These are phyloP conservation scores for Hecatera dysodea DNA, from an alignment of 2,888 invertebrate species.

Conservation along the genomic window DNA sequence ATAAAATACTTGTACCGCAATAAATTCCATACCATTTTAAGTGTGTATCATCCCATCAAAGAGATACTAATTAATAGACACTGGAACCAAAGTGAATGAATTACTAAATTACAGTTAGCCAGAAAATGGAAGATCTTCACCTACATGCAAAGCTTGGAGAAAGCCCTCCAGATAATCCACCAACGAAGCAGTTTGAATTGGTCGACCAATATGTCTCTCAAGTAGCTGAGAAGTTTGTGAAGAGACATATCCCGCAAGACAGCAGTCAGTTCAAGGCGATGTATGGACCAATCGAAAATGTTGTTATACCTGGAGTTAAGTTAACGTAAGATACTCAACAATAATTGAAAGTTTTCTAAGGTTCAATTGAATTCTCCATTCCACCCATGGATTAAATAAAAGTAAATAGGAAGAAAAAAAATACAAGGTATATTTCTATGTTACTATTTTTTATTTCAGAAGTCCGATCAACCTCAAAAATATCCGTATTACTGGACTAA, in stretches of 20 bases:
- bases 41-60: no score
- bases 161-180: neutral
- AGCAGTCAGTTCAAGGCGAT: neutral
- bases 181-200: neutral
- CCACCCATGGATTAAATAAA: no score
- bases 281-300: slow-evolving; percentile 26
- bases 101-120: slow-evolving; percentile 12
- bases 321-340: slow-evolving; percentile 8
- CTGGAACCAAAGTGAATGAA: neutral
- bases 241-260: neutral
- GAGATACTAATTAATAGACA: neutral
- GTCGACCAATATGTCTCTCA: neutral
- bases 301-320: slow-evolving; percentile 21
- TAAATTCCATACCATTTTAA: no score
- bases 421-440: neutral
- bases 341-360: neutral
- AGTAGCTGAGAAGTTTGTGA: neutral
- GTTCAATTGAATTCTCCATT: neutral
- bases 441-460: slow-evolving; percentile 11
- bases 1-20: no score
- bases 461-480: slow-evolving; percentile 8
- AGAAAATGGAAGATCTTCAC: slow-evolving; percentile 4
- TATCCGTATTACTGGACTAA: neutral
- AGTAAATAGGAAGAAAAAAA: no score
- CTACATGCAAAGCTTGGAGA: slow-evolving; percentile 17